These are phyloP conservation scores for Teleogryllus occipitalis DNA, from an alignment of 1,140 invertebrate genomes.

Conservation along the genomic window DNA sequence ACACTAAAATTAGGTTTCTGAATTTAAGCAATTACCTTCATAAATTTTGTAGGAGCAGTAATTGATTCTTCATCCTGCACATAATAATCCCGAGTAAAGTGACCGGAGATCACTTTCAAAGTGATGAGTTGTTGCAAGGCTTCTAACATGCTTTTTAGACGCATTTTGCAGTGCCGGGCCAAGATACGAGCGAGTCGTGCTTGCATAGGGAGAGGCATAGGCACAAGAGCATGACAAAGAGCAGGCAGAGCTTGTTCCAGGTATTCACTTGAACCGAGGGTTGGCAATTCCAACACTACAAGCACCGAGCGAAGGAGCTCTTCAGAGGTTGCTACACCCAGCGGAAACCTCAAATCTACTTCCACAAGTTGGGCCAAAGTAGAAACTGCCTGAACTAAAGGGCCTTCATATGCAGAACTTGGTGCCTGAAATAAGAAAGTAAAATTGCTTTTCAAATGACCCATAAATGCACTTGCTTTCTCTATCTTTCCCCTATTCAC, in stretches of 20 bases:
- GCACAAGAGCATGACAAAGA: conserved; percentile 67
- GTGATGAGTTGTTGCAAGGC: conserved; percentile 83
- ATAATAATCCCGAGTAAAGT: conserved; percentile 61
- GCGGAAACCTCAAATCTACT: conserved; percentile 59
- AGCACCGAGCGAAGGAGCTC: conserved; percentile 65
- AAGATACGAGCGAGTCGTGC: conserved; percentile 70
- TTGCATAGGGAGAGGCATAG: conserved; percentile 66
- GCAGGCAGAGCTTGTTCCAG: conserved; percentile 72
- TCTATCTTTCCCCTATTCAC: no score
- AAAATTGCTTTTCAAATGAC: background rate
- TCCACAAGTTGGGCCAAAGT: conserved; percentile 63
- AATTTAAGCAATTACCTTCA: conserved; percentile 49
- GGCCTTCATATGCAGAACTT: conserved; percentile 51
- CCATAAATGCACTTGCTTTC: no score
- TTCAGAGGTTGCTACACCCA: conserved; percentile 30
- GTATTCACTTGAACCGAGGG: conserved; percentile 69
- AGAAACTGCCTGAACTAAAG: conserved; percentile 70
- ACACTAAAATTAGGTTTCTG: no score
- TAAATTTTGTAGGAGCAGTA: conserved; percentile 70
- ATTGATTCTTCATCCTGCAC: conserved; percentile 78
- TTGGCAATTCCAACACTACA: conserved; percentile 82
- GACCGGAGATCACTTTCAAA: conserved; percentile 62
- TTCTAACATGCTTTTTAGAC: conserved; percentile 63
- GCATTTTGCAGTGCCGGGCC: conserved; percentile 60
- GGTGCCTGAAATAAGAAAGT: conserved; percentile 31